phyloP scores from a whole-genome alignment of 2,888 invertebrate species.

The Lochmaea capreae region DNA sequence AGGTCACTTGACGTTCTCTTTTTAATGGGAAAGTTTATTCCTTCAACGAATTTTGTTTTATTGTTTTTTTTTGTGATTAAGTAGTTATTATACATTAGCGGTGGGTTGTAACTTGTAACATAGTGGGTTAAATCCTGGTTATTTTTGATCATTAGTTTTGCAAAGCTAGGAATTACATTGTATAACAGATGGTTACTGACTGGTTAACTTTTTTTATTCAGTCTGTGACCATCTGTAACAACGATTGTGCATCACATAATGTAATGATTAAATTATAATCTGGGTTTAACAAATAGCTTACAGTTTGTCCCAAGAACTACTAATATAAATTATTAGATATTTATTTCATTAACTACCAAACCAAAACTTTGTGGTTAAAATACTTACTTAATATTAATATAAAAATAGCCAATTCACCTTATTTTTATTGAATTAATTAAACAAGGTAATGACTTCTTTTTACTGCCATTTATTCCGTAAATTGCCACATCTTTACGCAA shows the following conservation, averaged over 20 bases:
- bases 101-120: neutral
- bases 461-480: neutral
- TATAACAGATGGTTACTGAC: constrained; percentile 4
- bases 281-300: no score
- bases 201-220: neutral
- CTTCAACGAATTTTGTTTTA: constrained; percentile 33
- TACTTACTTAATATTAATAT: no score
- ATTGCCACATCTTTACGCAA: constrained; percentile 7
- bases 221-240: neutral
- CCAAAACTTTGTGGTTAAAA: neutral
- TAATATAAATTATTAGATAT: no score
- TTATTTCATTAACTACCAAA: neutral
- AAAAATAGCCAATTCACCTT: no score
- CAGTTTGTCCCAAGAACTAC: no score
- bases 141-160: neutral
- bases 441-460: neutral
- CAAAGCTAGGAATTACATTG: neutral
- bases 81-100: no score
- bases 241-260: neutral
- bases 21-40: constrained; percentile 55
- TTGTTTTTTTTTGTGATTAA: neutral
- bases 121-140: neutral
- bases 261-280: no score
- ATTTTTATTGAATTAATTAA: neutral
- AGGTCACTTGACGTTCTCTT: constrained; percentile 61